phyloP scores from a whole-genome alignment of 2,113 vertebrate genomes.

The Cheirogaleus medius region DNA sequence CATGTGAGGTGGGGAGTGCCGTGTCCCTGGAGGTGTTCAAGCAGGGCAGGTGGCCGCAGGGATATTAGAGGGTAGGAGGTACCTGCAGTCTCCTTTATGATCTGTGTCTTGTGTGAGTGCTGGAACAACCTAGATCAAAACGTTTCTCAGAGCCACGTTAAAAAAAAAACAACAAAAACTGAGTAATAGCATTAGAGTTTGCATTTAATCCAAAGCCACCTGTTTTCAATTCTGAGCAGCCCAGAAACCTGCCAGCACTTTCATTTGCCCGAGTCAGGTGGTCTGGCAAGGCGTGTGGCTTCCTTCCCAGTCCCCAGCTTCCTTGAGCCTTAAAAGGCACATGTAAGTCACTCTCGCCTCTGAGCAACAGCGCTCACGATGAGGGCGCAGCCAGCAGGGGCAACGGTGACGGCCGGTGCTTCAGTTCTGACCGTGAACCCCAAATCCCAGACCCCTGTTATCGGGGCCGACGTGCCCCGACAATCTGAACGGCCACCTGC shows the following conservation, averaged over 20 bases:
- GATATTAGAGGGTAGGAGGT: not conserved
- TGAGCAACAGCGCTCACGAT: not conserved
- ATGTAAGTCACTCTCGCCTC: not conserved
- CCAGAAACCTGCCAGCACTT: not conserved
- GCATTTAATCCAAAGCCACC: not conserved
- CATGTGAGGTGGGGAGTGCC: not conserved
- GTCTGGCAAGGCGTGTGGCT: not conserved
- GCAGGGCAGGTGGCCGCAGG: not conserved
- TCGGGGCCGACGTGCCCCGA: not conserved
- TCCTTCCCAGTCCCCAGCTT: not conserved
- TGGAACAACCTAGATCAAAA: not conserved
- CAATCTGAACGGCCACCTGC: not conserved
- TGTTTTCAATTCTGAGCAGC: conserved; percentile 55
- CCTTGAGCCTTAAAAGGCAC: not conserved
- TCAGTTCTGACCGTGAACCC: not conserved
- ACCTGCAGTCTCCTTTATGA: not conserved
- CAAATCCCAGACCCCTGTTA: not conserved
- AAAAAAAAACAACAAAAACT: not conserved
- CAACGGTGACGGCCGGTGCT: no score
- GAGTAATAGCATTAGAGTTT: not conserved
- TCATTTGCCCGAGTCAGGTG: not conserved
- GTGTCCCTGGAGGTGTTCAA: not conserved
- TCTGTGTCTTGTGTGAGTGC: not conserved
- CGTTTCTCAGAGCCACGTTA: not conserved
- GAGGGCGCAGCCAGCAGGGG: not conserved